Conservation (phyloP, 2,797 vertebrate species). For the Rhadinocentrus ornatus region DNA sequence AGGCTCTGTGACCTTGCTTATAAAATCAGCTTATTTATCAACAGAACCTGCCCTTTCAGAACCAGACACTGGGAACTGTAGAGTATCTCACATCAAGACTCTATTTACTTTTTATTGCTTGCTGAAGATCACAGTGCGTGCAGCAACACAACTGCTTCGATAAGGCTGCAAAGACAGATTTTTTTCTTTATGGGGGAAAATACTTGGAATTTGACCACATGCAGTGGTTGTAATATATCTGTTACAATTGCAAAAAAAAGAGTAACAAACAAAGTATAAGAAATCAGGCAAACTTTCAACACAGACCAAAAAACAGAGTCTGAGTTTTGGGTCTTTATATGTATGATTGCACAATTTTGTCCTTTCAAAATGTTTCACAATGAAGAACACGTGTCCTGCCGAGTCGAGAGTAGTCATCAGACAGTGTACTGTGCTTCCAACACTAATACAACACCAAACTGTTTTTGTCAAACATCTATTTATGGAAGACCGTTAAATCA, state of each 20-base stretch:
- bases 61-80: constrained; percentile 62
- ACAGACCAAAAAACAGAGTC: constrained; percentile 33
- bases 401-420: constrained; percentile 23
- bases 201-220: constrained; percentile 76
- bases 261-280: constrained; percentile 23
- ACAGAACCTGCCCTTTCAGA: constrained; percentile 64
- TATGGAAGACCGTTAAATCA: constrained; percentile 92
- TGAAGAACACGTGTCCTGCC: constrained; percentile 22
- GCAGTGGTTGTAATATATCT: constrained; percentile 74
- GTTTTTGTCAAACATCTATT: constrained; percentile 92
- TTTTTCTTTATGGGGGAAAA: constrained; percentile 74
- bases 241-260: constrained; percentile 68
- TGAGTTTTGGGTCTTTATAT: constrained; percentile 39
- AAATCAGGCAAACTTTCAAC: constrained; percentile 37
- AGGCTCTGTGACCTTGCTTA: constrained; percentile 59
- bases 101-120: constrained; percentile 70
- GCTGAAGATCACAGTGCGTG: constrained; percentile 55
- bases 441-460: constrained; percentile 80
- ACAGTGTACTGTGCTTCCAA: constrained; percentile 86
- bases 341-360: constrained; percentile 44
- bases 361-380: constrained; percentile 37
- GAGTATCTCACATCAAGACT: constrained; percentile 44
- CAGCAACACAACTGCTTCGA: constrained; percentile 69
- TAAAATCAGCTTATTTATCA: constrained; percentile 58
- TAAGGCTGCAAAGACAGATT: constrained; percentile 26